Base-by-base conservation (phyloP, 2,888 invertebrate genomes). In the Zonitis immaculata region DNA sequence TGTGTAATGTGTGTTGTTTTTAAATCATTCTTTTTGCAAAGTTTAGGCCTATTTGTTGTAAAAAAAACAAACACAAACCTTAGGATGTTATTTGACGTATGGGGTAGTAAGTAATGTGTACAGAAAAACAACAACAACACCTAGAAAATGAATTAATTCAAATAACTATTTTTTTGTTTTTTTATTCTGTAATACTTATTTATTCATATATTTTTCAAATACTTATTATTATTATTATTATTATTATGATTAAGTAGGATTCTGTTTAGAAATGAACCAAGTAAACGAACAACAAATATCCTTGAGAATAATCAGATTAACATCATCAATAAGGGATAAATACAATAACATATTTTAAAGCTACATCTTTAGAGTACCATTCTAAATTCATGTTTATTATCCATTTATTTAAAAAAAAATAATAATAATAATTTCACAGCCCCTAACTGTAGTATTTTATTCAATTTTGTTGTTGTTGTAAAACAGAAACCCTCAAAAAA, bases 341-440 rank as follows among this genome's bases (percentile, higher is more conserved):
- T 60, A 57, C 60, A 60, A 57, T 56, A 51, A 59, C 49, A 55
- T 59, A 59, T 55, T 49, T 57, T 57, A 49, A 28, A 39, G 44
- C 46, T 52, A 53, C 44, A 50, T 51, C 51, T 35, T 44, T 43
- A 39, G 39, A 18, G n/a, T 39, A 39, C 43, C 47, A 54, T 44
- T 56, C 48, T 56, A 49, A 48, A 47, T 5, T 39, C 11, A 1
- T 18, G 16, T 39, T 39, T 39, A 5, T 11, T 52, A 57, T 49
- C 57, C 51, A 52, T 53, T 56, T 58, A n/a, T n/a, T n/a, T n/a
- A n/a, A n/a, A n/a, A n/a, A n/a, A n/a, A n/a, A n/a, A n/a, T n/a
- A n/a, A n/a, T n/a, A n/a, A n/a, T n/a, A n/a, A n/a, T 59, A 54
- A 53, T 54, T 65, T 69, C 69, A 69, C 68, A 69, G 68, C 67